Evolutionary conservation across 2,888 invertebrate species (phyloP).

Genomic region (Altica lythri): DNA sequence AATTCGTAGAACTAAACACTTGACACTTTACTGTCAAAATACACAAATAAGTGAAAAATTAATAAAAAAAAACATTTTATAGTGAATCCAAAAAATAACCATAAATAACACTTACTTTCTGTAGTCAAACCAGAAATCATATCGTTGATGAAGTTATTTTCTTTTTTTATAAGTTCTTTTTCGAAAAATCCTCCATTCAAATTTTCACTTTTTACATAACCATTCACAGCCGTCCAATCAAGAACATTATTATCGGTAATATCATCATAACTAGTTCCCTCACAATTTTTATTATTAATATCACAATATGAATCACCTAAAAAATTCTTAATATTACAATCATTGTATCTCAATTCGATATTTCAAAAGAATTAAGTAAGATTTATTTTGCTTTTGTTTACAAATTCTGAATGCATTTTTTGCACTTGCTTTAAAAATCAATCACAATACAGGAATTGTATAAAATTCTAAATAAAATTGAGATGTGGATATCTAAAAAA

Average conservation of each 20-base stretch:
- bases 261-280: conserved; percentile 23
- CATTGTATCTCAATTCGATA: too few relatives aligned
- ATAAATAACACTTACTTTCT: conserved; percentile 38
- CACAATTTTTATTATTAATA: conserved; percentile 34
- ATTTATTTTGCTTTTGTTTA: background rate
- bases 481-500: too few relatives aligned
- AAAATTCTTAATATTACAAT: too few relatives aligned
- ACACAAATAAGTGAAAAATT: too few relatives aligned
- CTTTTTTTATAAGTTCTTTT: conserved; percentile 46
- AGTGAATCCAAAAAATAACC: background rate
- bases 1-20: too few relatives aligned
- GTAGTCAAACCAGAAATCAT: conserved; percentile 39
- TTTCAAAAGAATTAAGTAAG: background rate
- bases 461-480: too few relatives aligned
- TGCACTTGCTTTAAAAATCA: too few relatives aligned
- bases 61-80: too few relatives aligned
- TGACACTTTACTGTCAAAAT: too few relatives aligned
- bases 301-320: conserved; percentile 37
- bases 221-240: conserved; percentile 36
- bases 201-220: conserved; percentile 40
- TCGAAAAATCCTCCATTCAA: conserved; percentile 43
- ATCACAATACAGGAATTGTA: too few relatives aligned
- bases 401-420: too few relatives aligned
- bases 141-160: conserved; percentile 43
- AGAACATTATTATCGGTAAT: conserved; percentile 22